Evolutionary conservation across 2,797 vertebrate species (phyloP).

Genomic region (Lutjanus campechanus): DNA sequence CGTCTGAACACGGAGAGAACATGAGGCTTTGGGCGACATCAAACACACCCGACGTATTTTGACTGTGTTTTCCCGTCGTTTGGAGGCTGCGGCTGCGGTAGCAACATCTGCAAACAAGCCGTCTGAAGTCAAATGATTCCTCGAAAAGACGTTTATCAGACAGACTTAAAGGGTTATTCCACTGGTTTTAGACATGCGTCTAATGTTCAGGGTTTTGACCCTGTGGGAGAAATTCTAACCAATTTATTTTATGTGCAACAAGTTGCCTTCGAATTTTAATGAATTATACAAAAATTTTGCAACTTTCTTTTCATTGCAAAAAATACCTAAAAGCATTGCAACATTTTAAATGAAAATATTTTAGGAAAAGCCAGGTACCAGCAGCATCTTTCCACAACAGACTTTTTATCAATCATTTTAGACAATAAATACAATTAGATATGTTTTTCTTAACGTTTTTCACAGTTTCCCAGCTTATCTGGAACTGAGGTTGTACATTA

Average conservation of each 20-base stretch:
- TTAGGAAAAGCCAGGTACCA: too few relatives aligned
- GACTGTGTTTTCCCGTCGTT: constrained; percentile 24
- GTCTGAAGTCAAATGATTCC: neutral
- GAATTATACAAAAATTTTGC: too few relatives aligned
- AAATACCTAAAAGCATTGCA: too few relatives aligned
- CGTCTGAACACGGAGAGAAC: constrained; percentile 51
- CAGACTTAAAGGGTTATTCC: neutral
- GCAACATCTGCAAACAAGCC: constrained; percentile 36
- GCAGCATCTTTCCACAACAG: too few relatives aligned
- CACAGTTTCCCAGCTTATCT: too few relatives aligned
- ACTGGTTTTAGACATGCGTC: neutral
- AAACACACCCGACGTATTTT: neutral
- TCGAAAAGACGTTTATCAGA: neutral
- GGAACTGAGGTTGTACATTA: too few relatives aligned
- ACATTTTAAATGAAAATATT: too few relatives aligned
- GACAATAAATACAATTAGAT: neutral
- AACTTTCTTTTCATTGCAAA: too few relatives aligned
- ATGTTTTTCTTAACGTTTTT: too few relatives aligned
- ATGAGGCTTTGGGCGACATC: constrained; percentile 42
- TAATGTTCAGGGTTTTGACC: neutral
- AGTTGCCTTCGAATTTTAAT: too few relatives aligned
- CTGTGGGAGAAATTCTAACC: neutral
- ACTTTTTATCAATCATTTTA: too few relatives aligned
- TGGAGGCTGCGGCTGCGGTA: neutral
- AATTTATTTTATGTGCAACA: too few relatives aligned